Conservation (phyloP, 2,888 invertebrate species). For the Diplolepis rosae region DNA sequence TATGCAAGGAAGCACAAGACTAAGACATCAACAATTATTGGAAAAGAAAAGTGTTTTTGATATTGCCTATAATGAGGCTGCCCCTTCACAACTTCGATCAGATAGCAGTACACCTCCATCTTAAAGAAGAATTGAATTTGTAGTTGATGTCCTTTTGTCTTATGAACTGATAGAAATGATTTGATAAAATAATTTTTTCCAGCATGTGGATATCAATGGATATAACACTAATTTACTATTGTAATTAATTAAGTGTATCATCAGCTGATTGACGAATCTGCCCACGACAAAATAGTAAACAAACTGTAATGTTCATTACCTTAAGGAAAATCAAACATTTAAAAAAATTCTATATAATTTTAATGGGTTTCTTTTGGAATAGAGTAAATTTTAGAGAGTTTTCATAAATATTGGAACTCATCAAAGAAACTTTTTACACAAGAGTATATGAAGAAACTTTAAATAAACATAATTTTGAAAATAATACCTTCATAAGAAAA, state of each 20-base stretch:
- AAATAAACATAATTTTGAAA: neutral
- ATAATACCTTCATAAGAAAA: neutral
- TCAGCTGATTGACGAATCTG: neutral
- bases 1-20: conserved; percentile 56
- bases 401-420: no score
- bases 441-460: neutral
- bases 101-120: conserved; percentile 83
- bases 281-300: neutral
- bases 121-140: conserved; percentile 38
- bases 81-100: conserved; percentile 86
- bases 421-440: neutral
- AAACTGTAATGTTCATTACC: neutral
- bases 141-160: neutral
- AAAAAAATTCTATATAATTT: neutral
- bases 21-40: conserved; percentile 74
- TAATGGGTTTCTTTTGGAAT: neutral
- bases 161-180: neutral
- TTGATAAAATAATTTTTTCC: neutral
- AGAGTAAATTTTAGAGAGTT: neutral
- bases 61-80: conserved; percentile 93
- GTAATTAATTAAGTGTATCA: neutral
- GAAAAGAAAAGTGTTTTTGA: conserved; percentile 96
- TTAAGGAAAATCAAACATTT: neutral
- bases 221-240: no score
- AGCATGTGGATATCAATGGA: neutral